Evolutionary conservation across 2,888 invertebrate genomes (phyloP).

Genomic region (Rhagophthalmus giganteus): DNA sequence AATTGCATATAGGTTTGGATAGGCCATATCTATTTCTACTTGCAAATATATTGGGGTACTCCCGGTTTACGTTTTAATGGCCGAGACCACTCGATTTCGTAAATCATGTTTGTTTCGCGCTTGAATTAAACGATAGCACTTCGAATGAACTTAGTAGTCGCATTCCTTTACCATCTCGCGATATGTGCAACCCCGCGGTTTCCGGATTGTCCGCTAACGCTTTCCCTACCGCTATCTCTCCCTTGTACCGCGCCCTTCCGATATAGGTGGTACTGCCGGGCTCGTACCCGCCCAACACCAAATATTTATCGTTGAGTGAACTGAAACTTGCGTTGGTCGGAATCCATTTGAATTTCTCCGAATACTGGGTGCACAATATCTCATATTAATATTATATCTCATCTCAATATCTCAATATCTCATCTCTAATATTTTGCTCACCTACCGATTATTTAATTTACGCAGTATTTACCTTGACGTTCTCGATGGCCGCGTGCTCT

Average conservation of each 20-base stretch:
- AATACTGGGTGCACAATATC: constrained; percentile 16
- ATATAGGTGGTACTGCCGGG: constrained; percentile 14
- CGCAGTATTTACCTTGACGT: constrained; percentile 13
- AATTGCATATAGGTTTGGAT: too few species aligned
- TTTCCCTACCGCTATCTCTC: constrained; percentile 14
- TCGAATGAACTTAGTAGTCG: constrained; percentile 4
- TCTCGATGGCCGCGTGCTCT: constrained; percentile 5
- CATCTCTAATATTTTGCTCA: too few species aligned
- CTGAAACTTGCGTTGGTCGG: constrained; percentile 3
- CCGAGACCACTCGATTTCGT: too few species aligned
- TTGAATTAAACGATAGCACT: constrained; percentile 5
- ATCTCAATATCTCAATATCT: too few species aligned
- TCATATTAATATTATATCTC: too few species aligned
- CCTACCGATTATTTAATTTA: too few species aligned
- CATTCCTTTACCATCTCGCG: background rate
- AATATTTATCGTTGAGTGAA: constrained; percentile 1
- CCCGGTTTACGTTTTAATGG: too few species aligned
- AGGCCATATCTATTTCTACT: too few species aligned
- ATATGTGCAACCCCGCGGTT: constrained; percentile 8
- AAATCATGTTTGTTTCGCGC: too few species aligned
- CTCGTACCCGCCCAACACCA: constrained; percentile 13
- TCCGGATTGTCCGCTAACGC: constrained; percentile 9
- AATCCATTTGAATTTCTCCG: constrained; percentile 17
- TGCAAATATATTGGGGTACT: too few species aligned
- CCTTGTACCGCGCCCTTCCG: constrained; percentile 2